Percentiles rank a stretch among this genome's conserved stretches.
Evolutionary conservation across 2,113 vertebrate genomes (phyloP).

Genomic region (Balaenoptera acutorostrata): DNA sequence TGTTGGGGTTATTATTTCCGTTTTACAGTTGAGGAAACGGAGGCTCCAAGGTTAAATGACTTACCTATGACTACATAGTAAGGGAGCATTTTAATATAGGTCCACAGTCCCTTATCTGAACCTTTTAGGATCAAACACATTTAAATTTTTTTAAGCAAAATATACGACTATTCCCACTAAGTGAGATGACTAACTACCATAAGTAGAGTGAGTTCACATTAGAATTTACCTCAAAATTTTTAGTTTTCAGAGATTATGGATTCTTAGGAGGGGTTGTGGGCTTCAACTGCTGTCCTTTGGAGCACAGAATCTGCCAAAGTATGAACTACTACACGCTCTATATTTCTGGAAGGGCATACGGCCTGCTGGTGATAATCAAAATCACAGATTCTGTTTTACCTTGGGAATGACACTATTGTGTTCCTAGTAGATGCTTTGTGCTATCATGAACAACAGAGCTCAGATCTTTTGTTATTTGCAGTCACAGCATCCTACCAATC

Average conservation of each 20-base stretch:
- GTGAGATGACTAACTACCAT: neutral
- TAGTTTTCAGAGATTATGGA: constrained; percentile 17
- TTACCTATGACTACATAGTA: neutral
- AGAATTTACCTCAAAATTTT: neutral
- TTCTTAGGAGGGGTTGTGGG: neutral
- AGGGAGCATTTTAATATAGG: neutral
- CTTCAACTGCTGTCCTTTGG: neutral
- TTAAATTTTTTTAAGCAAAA: neutral
- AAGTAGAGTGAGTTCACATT: constrained; percentile 15
- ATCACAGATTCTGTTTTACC: neutral
- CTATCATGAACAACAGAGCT: neutral
- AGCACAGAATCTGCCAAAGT: neutral
- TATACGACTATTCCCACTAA: neutral
- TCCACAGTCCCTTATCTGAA: neutral
- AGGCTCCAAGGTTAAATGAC: neutral
- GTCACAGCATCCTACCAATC: neutral
- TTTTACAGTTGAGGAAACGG: neutral
- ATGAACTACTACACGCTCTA: neutral
- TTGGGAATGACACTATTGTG: neutral
- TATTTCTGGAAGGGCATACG: neutral
- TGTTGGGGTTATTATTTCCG: neutral
- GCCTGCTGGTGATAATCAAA: neutral
- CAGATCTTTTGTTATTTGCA: neutral
- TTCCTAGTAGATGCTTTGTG: neutral
- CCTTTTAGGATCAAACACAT: neutral